These are phyloP conservation scores for Hirundichthys speculiger DNA, from an alignment of 2,113 vertebrate species.

Conservation along the genomic window DNA sequence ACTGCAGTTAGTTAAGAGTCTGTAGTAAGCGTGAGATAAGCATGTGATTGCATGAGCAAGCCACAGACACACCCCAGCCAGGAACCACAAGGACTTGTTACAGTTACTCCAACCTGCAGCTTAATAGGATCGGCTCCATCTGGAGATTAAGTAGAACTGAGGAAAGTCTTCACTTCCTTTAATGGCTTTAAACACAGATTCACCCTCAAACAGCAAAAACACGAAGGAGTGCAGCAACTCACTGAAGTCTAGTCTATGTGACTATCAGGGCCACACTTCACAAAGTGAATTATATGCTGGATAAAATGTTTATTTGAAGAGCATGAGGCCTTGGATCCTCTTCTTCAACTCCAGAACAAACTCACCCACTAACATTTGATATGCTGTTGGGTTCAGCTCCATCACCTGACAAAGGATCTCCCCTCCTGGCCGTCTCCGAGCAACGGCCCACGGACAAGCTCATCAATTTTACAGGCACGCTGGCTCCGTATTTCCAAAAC, in stretches of 20 bases:
- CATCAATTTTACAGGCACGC: constrained; percentile 75
- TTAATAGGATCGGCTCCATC: constrained; percentile 65
- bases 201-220: constrained; percentile 3
- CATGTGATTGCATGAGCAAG: not conserved
- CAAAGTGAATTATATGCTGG: constrained; percentile 37
- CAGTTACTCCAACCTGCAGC: constrained; percentile 28
- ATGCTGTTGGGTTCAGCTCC: constrained; percentile 37
- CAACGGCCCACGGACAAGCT: constrained; percentile 64
- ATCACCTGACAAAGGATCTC: constrained; percentile 66
- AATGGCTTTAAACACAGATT: constrained; percentile 9
- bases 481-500: constrained; percentile 65
- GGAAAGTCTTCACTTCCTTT: constrained; percentile 40
- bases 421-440: constrained; percentile 39
- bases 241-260: constrained; percentile 3
- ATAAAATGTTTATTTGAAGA: constrained; percentile 38
- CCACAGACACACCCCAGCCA: constrained; percentile 16
- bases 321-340: constrained; percentile 11
- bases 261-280: constrained; percentile 3
- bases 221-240: constrained; percentile 9
- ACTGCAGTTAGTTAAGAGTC: constrained; percentile 3
- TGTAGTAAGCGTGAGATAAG: constrained; percentile 40
- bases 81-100: constrained; percentile 20
- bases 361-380: constrained; percentile 39
- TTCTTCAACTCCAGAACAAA: constrained; percentile 20
- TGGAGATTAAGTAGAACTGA: constrained; percentile 61